Evolutionary conservation across 2,888 invertebrate genomes (phyloP), one percentile per base, ranked within the genome.

Genomic region (Drosophila nr. perissopoda): DNA sequence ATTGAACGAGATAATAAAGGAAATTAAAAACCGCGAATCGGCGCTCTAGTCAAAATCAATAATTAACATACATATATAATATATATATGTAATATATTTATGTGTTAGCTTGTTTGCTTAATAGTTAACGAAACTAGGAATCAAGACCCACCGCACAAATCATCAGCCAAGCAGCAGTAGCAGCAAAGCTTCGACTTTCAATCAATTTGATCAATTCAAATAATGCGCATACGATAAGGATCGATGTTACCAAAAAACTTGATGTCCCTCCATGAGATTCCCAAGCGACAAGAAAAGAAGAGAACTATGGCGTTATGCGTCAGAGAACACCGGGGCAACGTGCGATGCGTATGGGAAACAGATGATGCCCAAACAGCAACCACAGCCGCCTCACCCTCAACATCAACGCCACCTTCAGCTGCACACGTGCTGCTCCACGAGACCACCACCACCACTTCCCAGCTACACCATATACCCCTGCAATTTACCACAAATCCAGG

Each of bases 241-340:
- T 93, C 92, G 92, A 93, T 93, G 93, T 92, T 93, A 92, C 92
- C 92, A 92, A 92, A 91, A 92, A 90, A 92, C 91, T 92, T 92
- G 90, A 92, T 91, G 92, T 91, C 91, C 91, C 92, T 93, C 93
- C 92, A 93, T 93, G 93, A 91, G 92, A 92, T 92, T 93, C 92
- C 91, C 88, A 92, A 91, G 88, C 90, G 92, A 93, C 88, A 92
- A 91, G 88, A 91, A 91, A 91, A 90, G 84, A 91, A 90, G 84
- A 92, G 91, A 91, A 91, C 90, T 93, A 93, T 93, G 93, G 93
- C 93, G 92, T 91, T 92, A 90, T 91, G 93, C 92, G 91, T 91
- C 91, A 91, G 83, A 80, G 91, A 90, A 91, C 87, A 83, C 85
- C 80, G 83, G 89, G 82, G 84, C 83, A 79, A 82, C 78, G 83